Conservation (phyloP, 2,797 vertebrate genomes). For the Benthosema pterotum region DNA sequence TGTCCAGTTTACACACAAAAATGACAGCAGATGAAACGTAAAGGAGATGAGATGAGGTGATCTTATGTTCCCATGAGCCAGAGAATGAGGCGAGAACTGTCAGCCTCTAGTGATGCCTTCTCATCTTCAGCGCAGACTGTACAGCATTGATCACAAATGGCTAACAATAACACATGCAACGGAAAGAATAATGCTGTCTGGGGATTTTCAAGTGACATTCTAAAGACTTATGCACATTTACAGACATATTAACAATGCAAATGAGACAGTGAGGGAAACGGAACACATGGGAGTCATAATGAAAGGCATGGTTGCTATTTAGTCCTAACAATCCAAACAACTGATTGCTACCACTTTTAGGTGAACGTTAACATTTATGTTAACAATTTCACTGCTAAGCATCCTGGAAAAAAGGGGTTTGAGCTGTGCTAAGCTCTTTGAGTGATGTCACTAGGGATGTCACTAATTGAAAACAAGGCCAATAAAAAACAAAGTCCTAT, state of each 20-base stretch:
- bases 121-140: too few species aligned
- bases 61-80: background rate
- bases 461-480: too few species aligned
- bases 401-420: too few species aligned
- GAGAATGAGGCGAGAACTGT: background rate
- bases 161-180: background rate
- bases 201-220: background rate
- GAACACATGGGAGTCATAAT: too few species aligned
- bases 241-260: background rate
- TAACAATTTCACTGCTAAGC: too few species aligned
- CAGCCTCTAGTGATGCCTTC: background rate
- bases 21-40: background rate
- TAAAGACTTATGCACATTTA: background rate
- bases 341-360: too few species aligned
- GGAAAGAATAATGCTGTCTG: background rate
- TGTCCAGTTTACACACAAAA: background rate
- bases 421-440: too few species aligned
- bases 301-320: too few species aligned
- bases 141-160: background rate
- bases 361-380: too few species aligned
- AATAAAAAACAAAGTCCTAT: too few species aligned
- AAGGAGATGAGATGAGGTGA: background rate
- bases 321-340: too few species aligned
- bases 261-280: background rate
- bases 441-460: too few species aligned